Evolutionary conservation across 2,797 vertebrate genomes (phyloP).

Genomic region (Neosilurus hyrtlii): DNA sequence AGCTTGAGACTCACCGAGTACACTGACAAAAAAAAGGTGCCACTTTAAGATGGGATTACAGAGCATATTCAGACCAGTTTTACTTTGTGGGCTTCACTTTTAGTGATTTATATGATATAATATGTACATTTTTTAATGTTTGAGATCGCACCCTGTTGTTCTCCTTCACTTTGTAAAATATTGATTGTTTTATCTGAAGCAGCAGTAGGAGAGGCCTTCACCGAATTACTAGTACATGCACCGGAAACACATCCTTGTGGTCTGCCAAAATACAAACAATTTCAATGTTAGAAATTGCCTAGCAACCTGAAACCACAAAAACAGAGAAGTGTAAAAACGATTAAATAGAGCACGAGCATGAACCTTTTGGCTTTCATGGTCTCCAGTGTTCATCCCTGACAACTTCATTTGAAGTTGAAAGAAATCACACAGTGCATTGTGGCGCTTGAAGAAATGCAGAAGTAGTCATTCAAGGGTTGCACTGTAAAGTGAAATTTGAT

Average conservation of each 20-base stretch:
- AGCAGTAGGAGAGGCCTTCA: neutral
- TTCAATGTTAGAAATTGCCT: conserved; percentile 12
- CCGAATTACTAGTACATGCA: neutral
- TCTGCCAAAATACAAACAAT: conserved; percentile 12
- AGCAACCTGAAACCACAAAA: conserved; percentile 25
- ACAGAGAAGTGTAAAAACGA: conserved; percentile 4
- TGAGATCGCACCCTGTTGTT: neutral
- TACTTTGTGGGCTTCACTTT: neutral
- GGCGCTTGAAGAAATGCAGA: neutral
- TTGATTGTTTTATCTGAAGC: neutral
- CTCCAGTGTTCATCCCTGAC: neutral
- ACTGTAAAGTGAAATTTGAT: neutral
- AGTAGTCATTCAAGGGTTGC: neutral
- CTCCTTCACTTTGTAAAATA: neutral
- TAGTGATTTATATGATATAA: too few relatives aligned
- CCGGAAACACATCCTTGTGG: conserved; percentile 12
- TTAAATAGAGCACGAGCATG: neutral
- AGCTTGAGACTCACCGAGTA: neutral
- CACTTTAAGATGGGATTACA: neutral
- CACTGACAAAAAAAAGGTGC: neutral
- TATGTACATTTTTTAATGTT: too few relatives aligned
- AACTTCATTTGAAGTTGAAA: neutral
- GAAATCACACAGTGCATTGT: too few relatives aligned
- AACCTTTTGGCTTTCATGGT: neutral
- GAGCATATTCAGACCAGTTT: neutral